Evolutionary conservation across 2,113 vertebrate species (phyloP), one percentile per base, ranked within the genome.

Genomic region (Prochilodus magdalenae): DNA sequence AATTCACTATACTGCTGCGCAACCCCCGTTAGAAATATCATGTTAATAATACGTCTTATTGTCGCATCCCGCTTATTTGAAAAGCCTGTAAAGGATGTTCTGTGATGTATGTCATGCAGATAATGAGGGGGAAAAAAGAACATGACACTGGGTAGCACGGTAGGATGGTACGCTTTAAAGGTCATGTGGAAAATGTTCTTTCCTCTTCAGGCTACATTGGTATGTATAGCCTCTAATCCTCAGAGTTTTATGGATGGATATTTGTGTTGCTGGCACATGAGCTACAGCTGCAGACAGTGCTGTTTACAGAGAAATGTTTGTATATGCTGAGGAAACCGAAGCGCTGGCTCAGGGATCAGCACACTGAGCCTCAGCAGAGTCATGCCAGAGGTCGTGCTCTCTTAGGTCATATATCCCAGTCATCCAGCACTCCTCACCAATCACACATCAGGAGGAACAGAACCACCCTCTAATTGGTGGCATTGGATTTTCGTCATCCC

Each of bases 271-370:
- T 60, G 30, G 63, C 71, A 79, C 55, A 66, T 59, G 33, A 71
- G 33, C 66, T 71, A 53, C 75, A 79, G 70, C 77, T 83, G 82
- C 63, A 73, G 44, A 69, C 70, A 24, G 71, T 79, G 65, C 74
- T 79, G 77, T 77, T 85, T 82, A 51, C 47, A 26, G 24, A 83
- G 29, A 36, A 75, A 59, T 83, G 53, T 60, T 82, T 84, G 33
- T 57, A 51, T 77, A 62, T 77, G 36, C 63, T n/a, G 73, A 51
- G 33, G 33, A 82, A 77, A 80, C 76, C 73, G 73, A 36, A 69
- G 55, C 22, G 24, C 73, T 78, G 76, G 60, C 71, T 59, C 60
- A 29, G 73, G 67, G 65, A 62, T 59, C 67, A 76, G 71, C 66
- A 74, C 82, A 59, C 85, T 75, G 75, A 82, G 79, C 70, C 49